Base-by-base conservation (phyloP, 2,797 vertebrate species). In the Myotis vivesi region DNA sequence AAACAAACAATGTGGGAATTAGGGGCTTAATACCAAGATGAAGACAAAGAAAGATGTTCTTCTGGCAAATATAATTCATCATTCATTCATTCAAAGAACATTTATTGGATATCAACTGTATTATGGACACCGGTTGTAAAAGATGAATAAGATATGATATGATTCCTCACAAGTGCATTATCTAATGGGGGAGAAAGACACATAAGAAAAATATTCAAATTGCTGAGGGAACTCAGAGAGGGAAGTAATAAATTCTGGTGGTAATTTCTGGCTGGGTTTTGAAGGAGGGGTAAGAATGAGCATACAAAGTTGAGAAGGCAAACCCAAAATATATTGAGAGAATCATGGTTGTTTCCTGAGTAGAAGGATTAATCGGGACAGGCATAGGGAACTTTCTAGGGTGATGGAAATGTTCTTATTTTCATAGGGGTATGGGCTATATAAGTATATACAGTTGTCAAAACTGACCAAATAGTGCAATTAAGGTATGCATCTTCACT, bases 161-260 rank as follows among this genome's bases (percentile, higher is more conserved):
- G 81, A 91, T 62, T 88, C 66, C 41, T 92, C 41, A 44, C 41
- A 69, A 94, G 69, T 88, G 41, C 55, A 12, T 76, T 66, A 46
- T 96, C 89, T 81, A 59, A 49, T 59, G n/a, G 22, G 59, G 55
- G 22, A 89, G 62, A 86, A 33, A 38, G 66, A 84, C 51, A 82
- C 62, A 72, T 73, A 80, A 95, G 83, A 91, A 92, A 97, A 93
- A 94, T 93, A 79, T 59, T 94, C 87, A 73, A 62, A 92, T 77
- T 92, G 53, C 87, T 85, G 55, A 84, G 53, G 33, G 79, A 91
- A 83, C 62, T 69, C 72, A 81, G 92, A 94, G 89, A 81, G 15
- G 41, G 46, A 77, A 91, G 53, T 91, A 46, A 85, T 87, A 91
- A 38, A 89, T 93, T 82, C 87, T 84, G 68, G 46, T 81, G 53